These are phyloP conservation scores for Diaphora mendica DNA, from an alignment of 2,888 invertebrate genomes.

Conservation along the genomic window DNA sequence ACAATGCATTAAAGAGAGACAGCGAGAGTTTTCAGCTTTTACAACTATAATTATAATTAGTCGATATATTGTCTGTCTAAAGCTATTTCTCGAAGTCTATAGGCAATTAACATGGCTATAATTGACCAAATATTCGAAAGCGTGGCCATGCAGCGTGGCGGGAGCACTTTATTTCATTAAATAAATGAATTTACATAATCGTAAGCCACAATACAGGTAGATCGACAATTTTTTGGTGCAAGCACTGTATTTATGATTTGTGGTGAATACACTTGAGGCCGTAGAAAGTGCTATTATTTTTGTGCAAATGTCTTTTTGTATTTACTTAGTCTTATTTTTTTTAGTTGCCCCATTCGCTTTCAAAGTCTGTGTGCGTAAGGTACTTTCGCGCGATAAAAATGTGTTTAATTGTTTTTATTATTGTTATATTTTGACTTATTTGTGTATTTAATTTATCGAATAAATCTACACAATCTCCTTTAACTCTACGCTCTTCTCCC, in stretches of 20 bases:
- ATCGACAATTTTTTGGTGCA: conserved; percentile 8
- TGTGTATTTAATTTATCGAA: no score
- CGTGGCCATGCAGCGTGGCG: conserved; percentile 37
- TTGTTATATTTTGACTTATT: not conserved
- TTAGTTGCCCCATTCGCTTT: conserved; percentile 9
- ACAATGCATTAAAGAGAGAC: not conserved
- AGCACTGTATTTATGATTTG: conserved; percentile 18
- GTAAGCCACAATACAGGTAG: conserved; percentile 11
- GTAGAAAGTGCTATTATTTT: conserved; percentile 16
- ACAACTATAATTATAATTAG: conserved; percentile 12
- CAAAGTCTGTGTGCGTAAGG: not conserved
- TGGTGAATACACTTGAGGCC: conserved; percentile 3
- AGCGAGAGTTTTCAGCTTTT: not conserved
- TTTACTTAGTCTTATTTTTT: conserved; percentile 12
- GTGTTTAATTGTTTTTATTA: not conserved
- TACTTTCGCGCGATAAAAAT: not conserved
- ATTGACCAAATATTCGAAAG: conserved; percentile 55
- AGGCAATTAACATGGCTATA: conserved; percentile 39
- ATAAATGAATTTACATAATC: conserved; percentile 53
- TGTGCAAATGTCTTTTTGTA: conserved; percentile 11
- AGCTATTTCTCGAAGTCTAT: conserved; percentile 9
- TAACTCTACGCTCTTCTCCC: no score
- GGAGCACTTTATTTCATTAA: conserved; percentile 36
- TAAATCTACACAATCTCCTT: no score
- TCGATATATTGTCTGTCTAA: conserved; percentile 10